These are phyloP conservation scores for Noctilio leporinus DNA, from an alignment of 2,113 vertebrate species.

Conservation along the genomic window DNA sequence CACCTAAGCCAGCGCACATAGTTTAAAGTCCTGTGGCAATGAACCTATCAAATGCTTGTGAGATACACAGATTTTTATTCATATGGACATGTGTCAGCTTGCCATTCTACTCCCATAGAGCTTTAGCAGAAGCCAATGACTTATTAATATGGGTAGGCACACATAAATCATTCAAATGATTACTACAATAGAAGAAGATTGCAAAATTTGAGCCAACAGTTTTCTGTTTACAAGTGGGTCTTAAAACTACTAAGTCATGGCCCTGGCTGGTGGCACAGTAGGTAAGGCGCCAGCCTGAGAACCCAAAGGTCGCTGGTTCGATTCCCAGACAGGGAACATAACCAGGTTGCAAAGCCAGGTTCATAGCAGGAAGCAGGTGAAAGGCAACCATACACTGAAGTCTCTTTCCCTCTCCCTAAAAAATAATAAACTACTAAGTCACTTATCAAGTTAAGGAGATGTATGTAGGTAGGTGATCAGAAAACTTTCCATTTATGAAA, in stretches of 20 bases:
- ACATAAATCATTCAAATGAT: background rate
- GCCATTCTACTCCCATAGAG: background rate
- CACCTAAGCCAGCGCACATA: background rate
- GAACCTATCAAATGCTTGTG: background rate
- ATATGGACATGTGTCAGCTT: constrained; percentile 7
- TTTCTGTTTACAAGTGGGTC: background rate
- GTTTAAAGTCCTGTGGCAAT: background rate
- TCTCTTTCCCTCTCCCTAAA: no score
- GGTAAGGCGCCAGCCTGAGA: no score
- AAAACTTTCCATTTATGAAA: constrained; percentile 3
- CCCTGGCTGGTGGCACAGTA: no score
- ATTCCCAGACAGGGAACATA: no score
- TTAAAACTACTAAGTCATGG: no score
- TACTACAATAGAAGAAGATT: background rate
- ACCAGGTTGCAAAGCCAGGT: no score
- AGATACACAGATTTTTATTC: background rate
- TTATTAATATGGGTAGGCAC: background rate
- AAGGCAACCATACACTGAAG: no score
- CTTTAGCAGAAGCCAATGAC: background rate
- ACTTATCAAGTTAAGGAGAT: background rate
- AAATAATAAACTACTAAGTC: no score
- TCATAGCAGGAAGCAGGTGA: no score
- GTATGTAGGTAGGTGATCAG: background rate
- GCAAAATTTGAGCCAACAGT: background rate
- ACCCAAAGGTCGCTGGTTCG: no score